Percentiles rank a stretch among this genome's conserved stretches.
Evolutionary conservation across 2,113 vertebrate species (phyloP).

Genomic region (Leucosticte australis): DNA sequence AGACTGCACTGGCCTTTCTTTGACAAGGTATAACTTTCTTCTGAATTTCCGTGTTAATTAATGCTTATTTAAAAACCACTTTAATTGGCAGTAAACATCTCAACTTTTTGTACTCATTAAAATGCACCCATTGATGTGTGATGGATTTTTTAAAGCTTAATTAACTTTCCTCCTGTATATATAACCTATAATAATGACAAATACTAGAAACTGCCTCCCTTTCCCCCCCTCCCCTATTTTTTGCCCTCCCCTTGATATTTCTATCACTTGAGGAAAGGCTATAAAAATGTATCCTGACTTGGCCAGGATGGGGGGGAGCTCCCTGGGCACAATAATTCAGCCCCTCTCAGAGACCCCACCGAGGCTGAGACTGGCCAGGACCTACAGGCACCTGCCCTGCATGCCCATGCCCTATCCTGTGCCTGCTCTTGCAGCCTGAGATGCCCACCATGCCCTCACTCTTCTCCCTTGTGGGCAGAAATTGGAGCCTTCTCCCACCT

Average conservation of each 20-base stretch:
- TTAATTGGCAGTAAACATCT: constrained; percentile 92
- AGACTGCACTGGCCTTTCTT: constrained; percentile 86
- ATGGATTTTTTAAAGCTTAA: constrained; percentile 86
- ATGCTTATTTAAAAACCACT: constrained; percentile 87
- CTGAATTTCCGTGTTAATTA: constrained; percentile 89
- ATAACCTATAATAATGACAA: constrained; percentile 85
- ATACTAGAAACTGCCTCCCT: constrained; percentile 66
- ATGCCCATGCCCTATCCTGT: not conserved
- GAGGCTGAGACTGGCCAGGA: not conserved
- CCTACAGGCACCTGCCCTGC: not conserved
- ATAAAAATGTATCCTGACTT: constrained; percentile 26
- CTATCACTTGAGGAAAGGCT: constrained; percentile 53
- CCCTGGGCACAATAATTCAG: constrained; percentile 3
- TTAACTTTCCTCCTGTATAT: constrained; percentile 87
- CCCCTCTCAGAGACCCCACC: not conserved
- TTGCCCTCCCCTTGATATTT: not conserved
- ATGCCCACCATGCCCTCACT: not conserved
- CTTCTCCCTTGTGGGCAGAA: not conserved
- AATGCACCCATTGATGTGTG: constrained; percentile 90
- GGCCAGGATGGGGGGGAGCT: not conserved
- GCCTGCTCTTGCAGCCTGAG: rapidly evolving
- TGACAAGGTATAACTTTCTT: constrained; percentile 92
- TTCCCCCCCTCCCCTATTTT: not conserved
- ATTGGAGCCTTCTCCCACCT: not conserved
- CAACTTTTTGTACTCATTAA: constrained; percentile 89